A percentile compares a stretch with the other conserved stretches of the same genome.
Conservation (phyloP, 2,113 vertebrate species). For the Sinocyclocheilus anshuiensis region DNA sequence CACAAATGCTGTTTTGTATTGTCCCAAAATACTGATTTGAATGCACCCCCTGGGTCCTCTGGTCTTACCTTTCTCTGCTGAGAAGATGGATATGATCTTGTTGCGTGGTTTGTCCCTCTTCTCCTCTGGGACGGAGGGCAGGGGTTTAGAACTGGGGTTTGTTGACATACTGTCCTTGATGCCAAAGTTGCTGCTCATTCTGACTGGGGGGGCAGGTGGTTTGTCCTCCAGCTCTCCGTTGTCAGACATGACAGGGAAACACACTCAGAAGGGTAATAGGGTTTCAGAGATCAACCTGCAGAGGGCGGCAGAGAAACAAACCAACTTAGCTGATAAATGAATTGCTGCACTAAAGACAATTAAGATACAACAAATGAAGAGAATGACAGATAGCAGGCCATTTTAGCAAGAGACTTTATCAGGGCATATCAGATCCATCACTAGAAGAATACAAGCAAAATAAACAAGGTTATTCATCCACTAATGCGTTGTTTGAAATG, state of each 20-base stretch:
- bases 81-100: conserved; percentile 97
- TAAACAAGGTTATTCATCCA: neutral
- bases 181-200: conserved; percentile 92
- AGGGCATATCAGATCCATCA: neutral
- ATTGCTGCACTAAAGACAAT: neutral
- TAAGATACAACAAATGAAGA: neutral
- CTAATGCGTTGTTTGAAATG: neutral
- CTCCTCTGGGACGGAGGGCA: conserved; percentile 96
- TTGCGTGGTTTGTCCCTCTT: conserved; percentile 82
- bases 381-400: neutral
- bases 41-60: neutral
- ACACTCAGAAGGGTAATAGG: conserved; percentile 51
- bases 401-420: neutral
- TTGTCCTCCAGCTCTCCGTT: conserved; percentile 94
- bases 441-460: conserved; percentile 2
- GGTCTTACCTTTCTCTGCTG: conserved; percentile 87
- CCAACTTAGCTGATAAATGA: neutral
- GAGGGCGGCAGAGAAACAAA: conserved; percentile 33
- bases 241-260: conserved; percentile 80
- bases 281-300: conserved; percentile 59
- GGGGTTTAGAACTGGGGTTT: conserved; percentile 90
- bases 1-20: neutral
- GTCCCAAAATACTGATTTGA: neutral
- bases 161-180: conserved; percentile 86
- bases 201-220: conserved; percentile 95